Conservation (phyloP, 2,113 vertebrate species). For the Abramis brama region DNA sequence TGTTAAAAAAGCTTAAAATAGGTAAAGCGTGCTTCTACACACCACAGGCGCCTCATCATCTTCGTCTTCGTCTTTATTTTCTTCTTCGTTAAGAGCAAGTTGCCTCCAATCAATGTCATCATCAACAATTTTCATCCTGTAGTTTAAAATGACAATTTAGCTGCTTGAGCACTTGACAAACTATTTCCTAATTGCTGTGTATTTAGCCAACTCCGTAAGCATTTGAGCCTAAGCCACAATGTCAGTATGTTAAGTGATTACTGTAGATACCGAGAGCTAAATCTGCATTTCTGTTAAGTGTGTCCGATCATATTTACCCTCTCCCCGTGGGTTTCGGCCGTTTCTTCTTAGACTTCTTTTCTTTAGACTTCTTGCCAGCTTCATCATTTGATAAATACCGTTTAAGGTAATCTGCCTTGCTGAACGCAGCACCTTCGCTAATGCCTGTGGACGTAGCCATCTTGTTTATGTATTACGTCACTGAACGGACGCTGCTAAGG, state of each 20-base stretch:
- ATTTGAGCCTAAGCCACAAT: background rate
- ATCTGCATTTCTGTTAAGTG: background rate
- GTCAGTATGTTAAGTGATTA: background rate
- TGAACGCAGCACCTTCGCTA: conserved; percentile 63
- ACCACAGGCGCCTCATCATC: conserved; percentile 88
- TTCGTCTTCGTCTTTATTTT: conserved; percentile 80
- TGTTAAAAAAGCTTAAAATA: background rate
- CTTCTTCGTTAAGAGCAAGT: conserved; percentile 65
- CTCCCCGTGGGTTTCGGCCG: conserved; percentile 60
- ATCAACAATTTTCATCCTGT: conserved; percentile 93
- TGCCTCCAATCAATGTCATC: conserved; percentile 90
- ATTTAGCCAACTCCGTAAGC: background rate
- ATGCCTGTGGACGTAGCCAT: conserved; percentile 69
- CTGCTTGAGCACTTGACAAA: background rate
- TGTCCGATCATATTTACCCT: conserved; percentile 63
- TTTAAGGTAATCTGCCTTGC: conserved; percentile 79
- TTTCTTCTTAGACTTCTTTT: conserved; percentile 73
- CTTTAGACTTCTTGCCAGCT: conserved; percentile 65
- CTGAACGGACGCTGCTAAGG: conserved; percentile 59
- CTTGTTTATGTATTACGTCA: conserved; percentile 42
- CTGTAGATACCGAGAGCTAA: background rate
- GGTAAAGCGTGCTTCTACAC: conserved; percentile 53
- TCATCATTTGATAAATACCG: conserved; percentile 73
- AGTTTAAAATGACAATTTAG: background rate
- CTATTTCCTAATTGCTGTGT: background rate